Conservation (phyloP, 2,113 vertebrate species). For the Gnathonemus echidnorhynchus region DNA sequence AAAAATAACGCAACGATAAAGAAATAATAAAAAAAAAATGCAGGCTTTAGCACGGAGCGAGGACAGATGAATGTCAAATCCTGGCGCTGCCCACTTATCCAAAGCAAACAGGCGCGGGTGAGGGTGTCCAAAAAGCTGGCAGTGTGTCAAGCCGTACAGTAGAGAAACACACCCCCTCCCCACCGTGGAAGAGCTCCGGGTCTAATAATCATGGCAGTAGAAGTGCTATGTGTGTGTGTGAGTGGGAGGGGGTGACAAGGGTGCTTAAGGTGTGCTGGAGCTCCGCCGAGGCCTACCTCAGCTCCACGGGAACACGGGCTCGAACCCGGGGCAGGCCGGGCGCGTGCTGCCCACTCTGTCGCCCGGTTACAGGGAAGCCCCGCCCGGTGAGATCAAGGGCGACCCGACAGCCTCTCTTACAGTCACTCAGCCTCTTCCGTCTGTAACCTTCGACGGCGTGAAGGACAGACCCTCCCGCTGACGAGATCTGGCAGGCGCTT, state of each 20-base stretch:
- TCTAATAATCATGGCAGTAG: background rate
- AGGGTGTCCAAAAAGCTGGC: background rate
- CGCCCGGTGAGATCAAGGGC: background rate
- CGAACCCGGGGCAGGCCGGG: background rate
- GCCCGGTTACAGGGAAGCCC: background rate
- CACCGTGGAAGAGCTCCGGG: background rate
- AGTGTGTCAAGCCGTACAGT: background rate
- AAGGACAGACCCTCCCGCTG: background rate
- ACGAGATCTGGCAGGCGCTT: background rate
- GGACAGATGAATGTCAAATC: slow-evolving; percentile 8
- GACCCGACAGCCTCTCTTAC: background rate
- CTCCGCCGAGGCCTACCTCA: background rate
- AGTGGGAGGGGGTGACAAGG: background rate
- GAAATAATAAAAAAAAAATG: background rate
- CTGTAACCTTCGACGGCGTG: background rate
- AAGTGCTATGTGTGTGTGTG: background rate
- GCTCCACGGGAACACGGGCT: background rate
- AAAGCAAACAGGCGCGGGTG: background rate
- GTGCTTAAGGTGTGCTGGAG: background rate
- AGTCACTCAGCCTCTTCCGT: background rate
- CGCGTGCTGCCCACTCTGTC: background rate
- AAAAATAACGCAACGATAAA: background rate
- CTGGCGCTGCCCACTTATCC: background rate
- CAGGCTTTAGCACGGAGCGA: background rate
- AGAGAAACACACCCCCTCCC: background rate